Evolutionary conservation across 2,888 invertebrate genomes (phyloP), one percentile per base, ranked within the genome.

Genomic region (Myopa tessellatipennis): DNA sequence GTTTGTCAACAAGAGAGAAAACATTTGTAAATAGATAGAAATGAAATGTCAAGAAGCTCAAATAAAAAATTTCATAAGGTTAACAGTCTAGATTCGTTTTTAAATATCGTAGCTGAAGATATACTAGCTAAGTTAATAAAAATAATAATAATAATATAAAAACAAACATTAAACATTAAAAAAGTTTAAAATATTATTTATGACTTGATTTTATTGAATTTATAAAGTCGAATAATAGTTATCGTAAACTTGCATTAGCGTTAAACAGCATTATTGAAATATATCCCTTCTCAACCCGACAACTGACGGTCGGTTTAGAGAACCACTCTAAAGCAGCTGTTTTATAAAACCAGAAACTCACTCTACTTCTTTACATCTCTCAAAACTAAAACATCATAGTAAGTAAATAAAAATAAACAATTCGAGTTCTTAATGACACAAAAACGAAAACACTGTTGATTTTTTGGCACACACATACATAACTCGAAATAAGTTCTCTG

Each of bases 21-120:
- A 18, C 18, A n/a, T 72, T 16, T 72, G 52, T 52, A 71, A 34
- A 69, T n/a, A 77, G 5, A 60, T 71, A 14, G 36, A 36, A 7
- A 12, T 4, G n/a, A 75, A 40, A 58, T 34, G 38, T 36, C 52
- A 38, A 18, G 55, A 68, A 58, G 60, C 71, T 71, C 71, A 71
- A 69, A 60, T 14, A 40, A 40, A 40, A 71, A 58, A 52, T 16
- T 40, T 58, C 18, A 70, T 38, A 73, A 40, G 36, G 16, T 61
- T 34, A 74, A 55, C 55, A 55, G 45, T 10, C 45, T 6, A 45
- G 45, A 45, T 45, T 45, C 45, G 45, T 45, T 1, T 45, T 45
- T 45, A 45, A 45, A 3, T 45, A 45, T 3, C 45, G 26, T 26
- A 61, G 18, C 61, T n/a, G 34, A 8, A 1, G 3, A 60, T 61